Conservation (phyloP, 2,113 vertebrate genomes). For the Coturnix japonica region DNA sequence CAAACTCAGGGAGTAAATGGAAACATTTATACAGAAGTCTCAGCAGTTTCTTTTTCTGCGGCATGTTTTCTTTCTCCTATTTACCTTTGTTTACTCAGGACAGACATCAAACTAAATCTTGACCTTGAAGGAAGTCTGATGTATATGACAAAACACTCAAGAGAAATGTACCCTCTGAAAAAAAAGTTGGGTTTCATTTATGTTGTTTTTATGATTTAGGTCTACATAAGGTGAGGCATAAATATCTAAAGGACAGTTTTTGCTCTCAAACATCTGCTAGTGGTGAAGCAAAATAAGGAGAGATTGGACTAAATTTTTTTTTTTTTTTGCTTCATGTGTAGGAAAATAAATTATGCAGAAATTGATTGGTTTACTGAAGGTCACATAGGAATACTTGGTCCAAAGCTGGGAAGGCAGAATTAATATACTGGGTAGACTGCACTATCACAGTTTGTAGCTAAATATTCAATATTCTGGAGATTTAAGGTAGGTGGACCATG, state of each 20-base stretch:
- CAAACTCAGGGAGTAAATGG: neutral
- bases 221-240: neutral
- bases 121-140: neutral
- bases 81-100: constrained; percentile 5
- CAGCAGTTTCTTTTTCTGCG: neutral
- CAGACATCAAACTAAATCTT: neutral
- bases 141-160: neutral
- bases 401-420: neutral
- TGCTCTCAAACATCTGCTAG: neutral
- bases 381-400: neutral
- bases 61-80: neutral
- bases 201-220: neutral
- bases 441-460: neutral
- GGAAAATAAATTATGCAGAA: neutral
- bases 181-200: neutral
- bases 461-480: neutral
- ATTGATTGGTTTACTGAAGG: neutral
- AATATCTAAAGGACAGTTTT: neutral
- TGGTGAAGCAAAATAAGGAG: neutral
- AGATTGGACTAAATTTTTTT: neutral
- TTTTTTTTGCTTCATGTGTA: neutral
- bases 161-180: neutral
- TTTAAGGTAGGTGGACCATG: neutral
- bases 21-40: neutral
- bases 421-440: neutral